A percentile compares a stretch with the other conserved stretches of the same genome.
Evolutionary conservation across 1,140 invertebrate genomes (phyloP).

Genomic region (Cataglyphis hispanica): DNA sequence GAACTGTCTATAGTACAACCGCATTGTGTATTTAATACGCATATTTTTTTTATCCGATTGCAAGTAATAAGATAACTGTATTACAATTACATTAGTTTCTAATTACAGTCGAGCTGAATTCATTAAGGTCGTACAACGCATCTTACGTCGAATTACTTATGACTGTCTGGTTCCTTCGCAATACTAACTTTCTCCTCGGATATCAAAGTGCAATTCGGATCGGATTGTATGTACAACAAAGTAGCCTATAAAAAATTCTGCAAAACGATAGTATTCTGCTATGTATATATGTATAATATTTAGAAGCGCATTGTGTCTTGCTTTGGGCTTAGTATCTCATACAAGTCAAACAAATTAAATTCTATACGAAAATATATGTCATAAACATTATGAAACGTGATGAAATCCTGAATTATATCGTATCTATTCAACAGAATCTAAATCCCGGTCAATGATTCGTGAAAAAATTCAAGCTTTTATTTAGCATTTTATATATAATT

Average conservation of each 20-base stretch:
- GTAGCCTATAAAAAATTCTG: slow-evolving; percentile 24
- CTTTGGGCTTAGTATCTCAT: slow-evolving; percentile 5
- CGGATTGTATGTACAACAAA: slow-evolving; percentile 39
- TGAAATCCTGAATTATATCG: background rate
- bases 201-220: slow-evolving; percentile 51
- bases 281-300: background rate
- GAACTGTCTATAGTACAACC: background rate
- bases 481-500: no score
- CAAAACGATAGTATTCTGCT: background rate
- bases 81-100: background rate
- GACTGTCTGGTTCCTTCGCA: slow-evolving; percentile 42
- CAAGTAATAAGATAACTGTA: background rate
- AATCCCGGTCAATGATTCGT: background rate
- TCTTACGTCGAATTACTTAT: slow-evolving; percentile 31
- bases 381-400: background rate
- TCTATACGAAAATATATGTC: background rate
- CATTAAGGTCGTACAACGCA: slow-evolving; percentile 15
- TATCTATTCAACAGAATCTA: background rate
- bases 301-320: background rate
- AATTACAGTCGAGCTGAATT: background rate
- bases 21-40: background rate
- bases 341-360: slow-evolving; percentile 19
- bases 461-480: no score
- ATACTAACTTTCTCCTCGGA: slow-evolving; percentile 42
- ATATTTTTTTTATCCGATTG: background rate